Base-by-base conservation (phyloP, 1,140 invertebrate genomes). In the Sycobia sp. region DNA sequence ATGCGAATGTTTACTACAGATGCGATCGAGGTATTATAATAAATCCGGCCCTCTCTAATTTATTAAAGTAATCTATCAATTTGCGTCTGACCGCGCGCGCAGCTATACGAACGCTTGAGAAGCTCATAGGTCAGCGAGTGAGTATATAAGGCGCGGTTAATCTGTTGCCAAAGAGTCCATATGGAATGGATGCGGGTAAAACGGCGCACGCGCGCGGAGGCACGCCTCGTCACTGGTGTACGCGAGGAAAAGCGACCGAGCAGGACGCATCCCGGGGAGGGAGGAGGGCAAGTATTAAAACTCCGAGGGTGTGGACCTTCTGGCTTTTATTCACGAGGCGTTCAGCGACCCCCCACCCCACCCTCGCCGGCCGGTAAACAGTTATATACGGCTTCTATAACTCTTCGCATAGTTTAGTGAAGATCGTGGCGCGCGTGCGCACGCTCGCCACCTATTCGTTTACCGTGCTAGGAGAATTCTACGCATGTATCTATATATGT, bases 381-480 rank as follows among this genome's bases (percentile, higher is more conserved):
- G 49, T 53, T 32, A 49, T 56, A 56, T 41, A 50, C 43, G 44
- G 43, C 36, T n/a, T n/a, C 41, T 22, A 55, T 55, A 55, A 62
- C 53, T 62, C 61, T 50, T 38, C 2, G 44, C 53, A 16, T 56
- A 56, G 56, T 49, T 47, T 62, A 53, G 32, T 22, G 51, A 55
- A 62, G 50, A 54, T 61, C 32, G n/a, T 32, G 5, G 54, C 36
- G 62, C 11, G 32, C 39, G 32, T n/a, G n/a, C n/a, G n/a, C n/a
- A n/a, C n/a, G n/a, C n/a, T n/a, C n/a, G n/a, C 13, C 5, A 43
- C n/a, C 53, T 23, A 49, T 57, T 54, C 34, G 54, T 62, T 61
- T 51, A 36, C 49, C 29, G 1, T n/a, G 34, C n/a, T 10, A 13
- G 20, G 18, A 3, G 38, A 43, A 14, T n/a, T 3, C n/a, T 11